Percentiles rank a stretch among this genome's conserved stretches.
Evolutionary conservation across 2,797 vertebrate genomes (phyloP).

Genomic region (Poeciliopsis turneri): DNA sequence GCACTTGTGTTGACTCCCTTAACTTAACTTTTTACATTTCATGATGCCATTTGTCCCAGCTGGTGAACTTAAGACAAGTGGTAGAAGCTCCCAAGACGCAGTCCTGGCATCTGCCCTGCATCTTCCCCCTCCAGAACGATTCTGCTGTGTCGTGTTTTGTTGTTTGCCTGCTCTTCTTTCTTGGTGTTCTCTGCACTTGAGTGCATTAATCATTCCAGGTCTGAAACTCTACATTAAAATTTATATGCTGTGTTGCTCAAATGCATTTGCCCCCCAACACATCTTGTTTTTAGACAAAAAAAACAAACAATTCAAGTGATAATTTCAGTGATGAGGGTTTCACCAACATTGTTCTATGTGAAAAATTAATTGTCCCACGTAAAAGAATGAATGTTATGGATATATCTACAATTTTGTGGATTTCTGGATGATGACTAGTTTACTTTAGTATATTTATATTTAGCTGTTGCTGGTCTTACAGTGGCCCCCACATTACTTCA

Average conservation of each 20-base stretch:
- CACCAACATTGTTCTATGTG: neutral
- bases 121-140: constrained; percentile 5
- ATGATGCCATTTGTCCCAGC: constrained; percentile 33
- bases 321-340: neutral
- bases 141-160: neutral
- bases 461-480: no score
- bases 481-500: no score
- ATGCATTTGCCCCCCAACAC: neutral
- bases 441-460: no score
- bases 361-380: neutral
- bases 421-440: neutral
- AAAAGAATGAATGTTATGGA: neutral
- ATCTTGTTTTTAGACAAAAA: neutral
- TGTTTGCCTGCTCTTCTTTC: neutral
- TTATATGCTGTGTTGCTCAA: neutral
- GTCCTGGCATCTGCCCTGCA: constrained; percentile 27
- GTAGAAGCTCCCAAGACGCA: constrained; percentile 26
- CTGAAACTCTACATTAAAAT: neutral
- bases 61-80: constrained; percentile 9
- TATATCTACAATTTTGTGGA: neutral
- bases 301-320: neutral
- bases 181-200: neutral
- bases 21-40: constrained; percentile 17
- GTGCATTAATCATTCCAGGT: neutral
- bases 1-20: constrained; percentile 7